phyloP scores from a whole-genome alignment of 2,113 vertebrate species.

The Alligator sinensis region DNA sequence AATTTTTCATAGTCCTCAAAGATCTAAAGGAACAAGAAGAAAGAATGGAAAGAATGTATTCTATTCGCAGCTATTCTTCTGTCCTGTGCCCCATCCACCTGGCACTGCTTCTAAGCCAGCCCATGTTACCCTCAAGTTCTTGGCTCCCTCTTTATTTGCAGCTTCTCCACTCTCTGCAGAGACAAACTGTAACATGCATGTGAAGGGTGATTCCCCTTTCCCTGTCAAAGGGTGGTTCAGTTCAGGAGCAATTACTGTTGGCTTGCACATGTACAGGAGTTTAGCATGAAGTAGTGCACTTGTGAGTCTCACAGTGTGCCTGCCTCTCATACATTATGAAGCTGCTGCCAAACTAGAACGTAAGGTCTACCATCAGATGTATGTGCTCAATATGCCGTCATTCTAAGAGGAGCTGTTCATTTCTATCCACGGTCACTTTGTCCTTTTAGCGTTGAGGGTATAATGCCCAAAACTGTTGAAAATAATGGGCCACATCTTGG shows the following conservation, averaged over 20 bases:
- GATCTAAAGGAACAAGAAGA: slow-evolving; percentile 82
- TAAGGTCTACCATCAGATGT: neutral
- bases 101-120: neutral
- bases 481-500: neutral
- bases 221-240: no score
- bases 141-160: no score
- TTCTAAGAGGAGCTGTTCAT: neutral
- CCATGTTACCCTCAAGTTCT: neutral
- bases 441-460: neutral
- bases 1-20: slow-evolving; percentile 98
- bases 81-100: neutral
- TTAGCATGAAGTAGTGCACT: no score
- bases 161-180: no score
- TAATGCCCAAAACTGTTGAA: neutral
- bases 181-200: no score
- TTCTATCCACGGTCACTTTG: neutral
- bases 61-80: neutral
- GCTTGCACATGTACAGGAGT: neutral
- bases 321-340: neutral
- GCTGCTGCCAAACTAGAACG: neutral
- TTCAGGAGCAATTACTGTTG: neutral
- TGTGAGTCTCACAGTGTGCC: neutral
- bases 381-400: neutral
- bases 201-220: no score
- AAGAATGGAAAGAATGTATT: neutral